These are phyloP conservation scores for Molossus alvarezi DNA, from an alignment of 2,797 vertebrate species.

Conservation along the genomic window DNA sequence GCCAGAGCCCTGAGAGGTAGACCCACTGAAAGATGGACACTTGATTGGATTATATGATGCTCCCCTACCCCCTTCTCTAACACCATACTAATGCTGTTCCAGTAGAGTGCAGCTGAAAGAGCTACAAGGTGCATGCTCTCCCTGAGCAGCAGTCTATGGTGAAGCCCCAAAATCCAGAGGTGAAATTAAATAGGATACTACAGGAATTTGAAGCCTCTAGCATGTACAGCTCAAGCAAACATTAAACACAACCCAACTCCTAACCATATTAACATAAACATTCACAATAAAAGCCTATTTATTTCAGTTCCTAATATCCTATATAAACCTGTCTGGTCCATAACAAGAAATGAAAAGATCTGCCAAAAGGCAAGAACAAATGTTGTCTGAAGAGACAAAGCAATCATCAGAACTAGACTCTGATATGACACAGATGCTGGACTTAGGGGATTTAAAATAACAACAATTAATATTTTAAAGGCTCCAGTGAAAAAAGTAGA, in stretches of 20 bases:
- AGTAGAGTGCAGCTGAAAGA: background rate
- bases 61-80: background rate
- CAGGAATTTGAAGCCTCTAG: background rate
- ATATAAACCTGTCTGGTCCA: background rate
- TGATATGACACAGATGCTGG: background rate
- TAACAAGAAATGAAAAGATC: background rate
- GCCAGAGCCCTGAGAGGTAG: background rate
- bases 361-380: background rate
- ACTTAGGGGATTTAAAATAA: background rate
- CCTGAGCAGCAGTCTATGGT: background rate
- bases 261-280: background rate
- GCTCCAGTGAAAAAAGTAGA: background rate
- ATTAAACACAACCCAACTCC: background rate
- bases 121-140: background rate
- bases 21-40: background rate
- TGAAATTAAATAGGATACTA: background rate
- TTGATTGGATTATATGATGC: background rate
- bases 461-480: background rate
- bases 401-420: background rate
- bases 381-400: background rate
- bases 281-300: background rate
- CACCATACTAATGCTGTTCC: background rate
- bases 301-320: background rate
- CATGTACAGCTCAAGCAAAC: background rate
- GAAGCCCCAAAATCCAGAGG: background rate